Conservation (phyloP, 2,888 invertebrate genomes). For the Ethmia dodecea region DNA sequence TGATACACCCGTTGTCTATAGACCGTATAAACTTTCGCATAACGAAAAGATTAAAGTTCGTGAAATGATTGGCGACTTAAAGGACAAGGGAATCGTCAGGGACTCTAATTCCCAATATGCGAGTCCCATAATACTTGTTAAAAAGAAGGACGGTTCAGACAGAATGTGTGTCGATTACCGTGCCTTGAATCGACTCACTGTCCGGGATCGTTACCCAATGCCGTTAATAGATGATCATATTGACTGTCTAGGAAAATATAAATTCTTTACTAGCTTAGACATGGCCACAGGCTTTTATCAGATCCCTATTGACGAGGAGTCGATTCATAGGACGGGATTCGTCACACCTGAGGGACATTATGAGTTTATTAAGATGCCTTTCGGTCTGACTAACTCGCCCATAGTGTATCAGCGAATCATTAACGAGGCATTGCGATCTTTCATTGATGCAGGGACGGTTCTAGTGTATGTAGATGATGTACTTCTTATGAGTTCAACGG, state of each 20-base stretch:
- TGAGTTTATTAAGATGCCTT: not conserved
- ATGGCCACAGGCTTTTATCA: slow-evolving; percentile 18
- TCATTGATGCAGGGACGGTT: not conserved
- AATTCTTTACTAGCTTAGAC: slow-evolving; percentile 14
- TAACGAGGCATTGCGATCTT: not conserved
- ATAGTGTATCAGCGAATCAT: not conserved
- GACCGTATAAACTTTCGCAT: slow-evolving; percentile 12
- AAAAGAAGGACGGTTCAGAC: slow-evolving; percentile 14
- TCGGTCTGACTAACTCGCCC: not conserved
- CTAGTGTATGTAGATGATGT: slow-evolving; percentile 3
- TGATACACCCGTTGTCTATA: slow-evolving; percentile 12
- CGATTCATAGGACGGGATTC: slow-evolving; percentile 17
- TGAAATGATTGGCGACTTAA: slow-evolving; percentile 11
- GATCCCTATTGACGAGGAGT: slow-evolving; percentile 13
- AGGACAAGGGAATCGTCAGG: slow-evolving; percentile 12
- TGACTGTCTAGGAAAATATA: slow-evolving; percentile 17
- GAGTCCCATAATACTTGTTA: slow-evolving; percentile 12
- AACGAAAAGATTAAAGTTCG: not conserved
- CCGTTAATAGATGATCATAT: slow-evolving; percentile 3
- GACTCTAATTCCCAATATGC: slow-evolving; percentile 10
- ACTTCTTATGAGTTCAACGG: not conserved
- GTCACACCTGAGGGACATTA: no score
- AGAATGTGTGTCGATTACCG: slow-evolving; percentile 22
- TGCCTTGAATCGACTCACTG: slow-evolving; percentile 19
- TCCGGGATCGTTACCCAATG: slow-evolving; percentile 21